Percentiles rank a stretch among this genome's conserved stretches.
phyloP scores from a whole-genome alignment of 2,888 invertebrate genomes.

The Leucophenga montana region DNA sequence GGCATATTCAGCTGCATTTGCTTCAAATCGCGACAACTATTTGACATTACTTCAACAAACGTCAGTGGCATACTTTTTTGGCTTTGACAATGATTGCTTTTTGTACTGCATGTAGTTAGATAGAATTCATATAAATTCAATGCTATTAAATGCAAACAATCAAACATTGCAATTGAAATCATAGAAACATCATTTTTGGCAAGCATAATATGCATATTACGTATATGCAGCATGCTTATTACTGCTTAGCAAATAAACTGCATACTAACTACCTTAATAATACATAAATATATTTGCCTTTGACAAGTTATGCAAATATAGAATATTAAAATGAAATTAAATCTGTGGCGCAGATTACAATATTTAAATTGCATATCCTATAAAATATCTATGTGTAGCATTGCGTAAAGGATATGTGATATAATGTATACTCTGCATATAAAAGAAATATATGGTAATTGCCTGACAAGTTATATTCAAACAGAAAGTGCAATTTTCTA shows the following conservation, averaged over 20 bases:
- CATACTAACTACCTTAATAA: not conserved
- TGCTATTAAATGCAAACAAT: not conserved
- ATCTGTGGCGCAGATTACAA: too few relatives aligned
- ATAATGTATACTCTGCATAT: too few relatives aligned
- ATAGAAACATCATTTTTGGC: not conserved
- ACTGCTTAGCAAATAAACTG: too few relatives aligned
- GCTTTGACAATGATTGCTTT: not conserved
- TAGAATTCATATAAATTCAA: not conserved
- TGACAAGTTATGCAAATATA: not conserved
- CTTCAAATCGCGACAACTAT: constrained; percentile 4
- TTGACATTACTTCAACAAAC: not conserved
- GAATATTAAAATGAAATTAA: not conserved
- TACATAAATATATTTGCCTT: not conserved
- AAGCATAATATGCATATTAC: not conserved
- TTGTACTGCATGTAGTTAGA: not conserved
- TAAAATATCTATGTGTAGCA: too few relatives aligned
- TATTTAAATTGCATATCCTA: too few relatives aligned
- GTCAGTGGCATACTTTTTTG: not conserved
- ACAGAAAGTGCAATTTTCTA: too few relatives aligned
- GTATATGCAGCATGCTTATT: not conserved
- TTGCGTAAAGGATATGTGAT: too few relatives aligned
- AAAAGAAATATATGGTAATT: too few relatives aligned
- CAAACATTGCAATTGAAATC: not conserved
- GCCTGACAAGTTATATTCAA: too few relatives aligned
- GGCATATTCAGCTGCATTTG: not conserved